These are phyloP conservation scores for Pectinophora gossypiella DNA, from an alignment of 1,140 invertebrate species.

Conservation along the genomic window DNA sequence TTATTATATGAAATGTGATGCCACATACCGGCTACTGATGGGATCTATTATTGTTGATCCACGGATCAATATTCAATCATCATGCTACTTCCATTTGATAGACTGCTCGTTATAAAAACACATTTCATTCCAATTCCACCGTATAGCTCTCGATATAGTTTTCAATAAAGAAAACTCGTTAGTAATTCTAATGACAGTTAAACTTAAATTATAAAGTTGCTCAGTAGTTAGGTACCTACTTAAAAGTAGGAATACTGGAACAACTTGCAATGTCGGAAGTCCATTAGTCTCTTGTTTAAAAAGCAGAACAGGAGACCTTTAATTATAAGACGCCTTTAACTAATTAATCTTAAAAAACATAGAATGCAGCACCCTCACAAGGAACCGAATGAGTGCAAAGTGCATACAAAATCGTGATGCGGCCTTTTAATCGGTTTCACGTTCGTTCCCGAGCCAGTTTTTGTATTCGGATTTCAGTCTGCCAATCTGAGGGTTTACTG, in stretches of 20 bases:
- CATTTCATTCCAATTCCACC: conserved; percentile 27
- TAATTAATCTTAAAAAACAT: conserved; percentile 46
- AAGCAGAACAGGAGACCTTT: conserved; percentile 33
- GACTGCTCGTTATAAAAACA: conserved; percentile 53
- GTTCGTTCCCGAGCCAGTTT: conserved; percentile 69
- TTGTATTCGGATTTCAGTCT: conserved; percentile 71
- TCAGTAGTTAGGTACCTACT: too few relatives aligned
- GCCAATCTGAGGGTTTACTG: conserved; percentile 55
- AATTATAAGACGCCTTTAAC: conserved; percentile 59
- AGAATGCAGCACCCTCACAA: conserved; percentile 38
- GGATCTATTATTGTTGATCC: conserved; percentile 72
- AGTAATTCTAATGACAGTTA: too few relatives aligned
- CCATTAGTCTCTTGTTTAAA: neutral
- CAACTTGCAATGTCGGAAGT: too few relatives aligned
- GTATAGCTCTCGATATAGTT: too few relatives aligned
- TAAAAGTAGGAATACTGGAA: too few relatives aligned
- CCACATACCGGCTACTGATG: conserved; percentile 68
- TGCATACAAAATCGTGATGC: conserved; percentile 75
- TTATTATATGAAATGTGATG: conserved; percentile 74
- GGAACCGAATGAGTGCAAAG: conserved; percentile 63
- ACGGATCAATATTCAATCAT: conserved; percentile 73
- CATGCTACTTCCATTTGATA: conserved; percentile 45
- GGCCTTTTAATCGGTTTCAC: conserved; percentile 74
- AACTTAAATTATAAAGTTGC: too few relatives aligned
- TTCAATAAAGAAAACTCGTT: too few relatives aligned